phyloP scores from a whole-genome alignment of 30 jellyfish, hydroid and myxozoan species.

The Hydra vulgaris region DNA sequence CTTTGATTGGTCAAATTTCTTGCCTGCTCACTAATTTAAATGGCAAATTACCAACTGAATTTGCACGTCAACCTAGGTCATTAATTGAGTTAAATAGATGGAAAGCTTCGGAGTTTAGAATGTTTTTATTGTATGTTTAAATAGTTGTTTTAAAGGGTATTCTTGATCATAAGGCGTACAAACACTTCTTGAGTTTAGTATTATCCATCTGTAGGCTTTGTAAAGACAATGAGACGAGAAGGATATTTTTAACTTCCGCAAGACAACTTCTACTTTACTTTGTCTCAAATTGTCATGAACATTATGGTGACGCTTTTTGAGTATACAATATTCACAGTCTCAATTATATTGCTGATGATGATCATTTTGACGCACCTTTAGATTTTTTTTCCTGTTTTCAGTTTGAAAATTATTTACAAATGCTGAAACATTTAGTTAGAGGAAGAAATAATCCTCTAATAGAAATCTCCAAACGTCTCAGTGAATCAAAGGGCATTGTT shows the following conservation, averaged over 20 bases:
- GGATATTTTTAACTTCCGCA: constrained; percentile 20
- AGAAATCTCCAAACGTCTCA: constrained; percentile 12
- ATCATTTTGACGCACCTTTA: constrained; percentile 18
- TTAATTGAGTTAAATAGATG: constrained; percentile 29
- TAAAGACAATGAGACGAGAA: constrained; percentile 15
- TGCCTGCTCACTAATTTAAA: constrained; percentile 1
- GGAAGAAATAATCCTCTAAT: constrained; percentile 5
- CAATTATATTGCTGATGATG: constrained; percentile 33
- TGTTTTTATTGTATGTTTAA: constrained; percentile 31
- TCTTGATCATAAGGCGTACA: constrained; percentile 14
- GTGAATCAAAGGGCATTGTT: background rate
- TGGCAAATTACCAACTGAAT: constrained; percentile 30
- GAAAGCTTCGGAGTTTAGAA: constrained; percentile 55
- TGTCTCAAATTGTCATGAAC: constrained; percentile 21
- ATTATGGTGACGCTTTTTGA: constrained; percentile 27
- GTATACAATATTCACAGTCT: constrained; percentile 39
- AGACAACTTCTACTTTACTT: constrained; percentile 21
- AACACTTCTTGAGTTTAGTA: constrained; percentile 25
- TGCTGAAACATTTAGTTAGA: background rate
- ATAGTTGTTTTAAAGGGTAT: constrained; percentile 29
- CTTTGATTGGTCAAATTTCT: constrained; percentile 19
- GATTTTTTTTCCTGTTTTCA: constrained; percentile 13
- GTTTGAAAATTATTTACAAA: constrained; percentile 17
- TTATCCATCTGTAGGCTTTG: constrained; percentile 24
- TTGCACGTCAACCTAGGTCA: constrained; percentile 49